Percentiles rank a stretch among this genome's conserved stretches.
Evolutionary conservation across 2,113 vertebrate genomes (phyloP).

Genomic region (Gambusia affinis): DNA sequence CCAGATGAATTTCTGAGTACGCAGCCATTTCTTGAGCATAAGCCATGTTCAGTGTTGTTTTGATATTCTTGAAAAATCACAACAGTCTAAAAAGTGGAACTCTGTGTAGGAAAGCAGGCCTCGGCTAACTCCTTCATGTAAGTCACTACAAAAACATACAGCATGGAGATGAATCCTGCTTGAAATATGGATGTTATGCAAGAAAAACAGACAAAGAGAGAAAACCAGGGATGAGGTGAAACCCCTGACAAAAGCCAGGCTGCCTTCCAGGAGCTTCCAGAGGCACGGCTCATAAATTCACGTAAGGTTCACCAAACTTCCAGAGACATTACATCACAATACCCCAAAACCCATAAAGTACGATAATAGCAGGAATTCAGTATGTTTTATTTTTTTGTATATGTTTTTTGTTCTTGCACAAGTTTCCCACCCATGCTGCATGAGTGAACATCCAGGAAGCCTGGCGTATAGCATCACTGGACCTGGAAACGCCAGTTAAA

Average conservation of each 20-base stretch:
- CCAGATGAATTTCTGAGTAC: not conserved
- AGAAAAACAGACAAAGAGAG: conserved; percentile 29
- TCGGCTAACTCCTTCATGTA: conserved; percentile 7
- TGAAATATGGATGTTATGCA: conserved; percentile 31
- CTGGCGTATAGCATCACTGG: conserved; percentile 8
- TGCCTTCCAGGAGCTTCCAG: conserved; percentile 34
- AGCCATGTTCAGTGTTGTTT: conserved; percentile 2
- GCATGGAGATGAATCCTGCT: conserved; percentile 11
- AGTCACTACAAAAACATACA: conserved; percentile 20
- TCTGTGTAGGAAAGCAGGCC: not conserved
- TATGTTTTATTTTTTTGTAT: conserved; percentile 26
- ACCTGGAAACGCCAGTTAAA: conserved; percentile 14
- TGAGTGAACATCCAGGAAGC: conserved; percentile 16
- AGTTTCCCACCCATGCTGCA: not conserved
- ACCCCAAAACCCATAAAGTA: conserved; percentile 13
- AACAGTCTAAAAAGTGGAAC: too few relatives aligned
- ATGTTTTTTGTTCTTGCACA: conserved; percentile 26
- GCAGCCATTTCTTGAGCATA: not conserved
- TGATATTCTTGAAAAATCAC: not conserved
- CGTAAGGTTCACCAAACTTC: conserved; percentile 34
- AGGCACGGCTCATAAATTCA: conserved; percentile 57
- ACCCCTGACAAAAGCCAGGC: conserved; percentile 61
- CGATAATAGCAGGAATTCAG: conserved; percentile 20
- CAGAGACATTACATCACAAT: conserved; percentile 50
- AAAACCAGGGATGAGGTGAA: conserved; percentile 23